Base-by-base conservation (phyloP, 1,140 invertebrate genomes). In the Thereuonema tuberculata region DNA sequence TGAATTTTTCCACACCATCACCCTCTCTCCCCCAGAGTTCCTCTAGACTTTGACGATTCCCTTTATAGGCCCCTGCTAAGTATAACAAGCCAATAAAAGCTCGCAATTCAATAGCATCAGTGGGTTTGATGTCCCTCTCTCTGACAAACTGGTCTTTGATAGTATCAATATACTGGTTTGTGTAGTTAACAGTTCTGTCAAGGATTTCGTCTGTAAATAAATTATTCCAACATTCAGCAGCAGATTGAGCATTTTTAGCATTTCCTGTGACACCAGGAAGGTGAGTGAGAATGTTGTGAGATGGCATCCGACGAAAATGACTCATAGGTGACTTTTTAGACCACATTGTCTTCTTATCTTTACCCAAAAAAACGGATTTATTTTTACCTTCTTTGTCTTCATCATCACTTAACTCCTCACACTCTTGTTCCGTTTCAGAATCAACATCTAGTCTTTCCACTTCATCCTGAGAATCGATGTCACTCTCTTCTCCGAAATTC, bases 41-140 rank as follows among this genome's bases (percentile, higher is more conserved):
- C 27, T 49, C 43, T 3, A 62, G 1, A 52, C 46, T 61, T 2
- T 20, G 23, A 5, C 21, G 15, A 25, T 43, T 59, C 9, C 49
- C 46, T 58, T 46, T 62, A 15, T 49, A 43, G 25, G 29, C 14
- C 29, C 61, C 63, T 27, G 57, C 25, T 15, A 58, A 15, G 20
- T 62, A 61, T 15, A 64, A 31, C 21, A 62, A 47, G n/a, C 56
- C 27, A 24, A 62, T 59, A 27, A 64, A 62, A 46, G 63, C 63
- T 48, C 59, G 54, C 15, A 63, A 29, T 31, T 61, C 62, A 12
- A 55, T 46, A 1, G 5, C 17, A 54, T 64, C 60, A 1, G 43
- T 62, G 2, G 20, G 2, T 3, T 15, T 1, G 1, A 26, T 21
- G 50, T 62, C 57, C 29, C 61, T 54, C 9, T 62, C 47, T 59